Percentiles rank a stretch among this genome's conserved stretches.
These are phyloP conservation scores for Drosophila melanosoma DNA, from an alignment of 2,888 invertebrate species.

Conservation along the genomic window DNA sequence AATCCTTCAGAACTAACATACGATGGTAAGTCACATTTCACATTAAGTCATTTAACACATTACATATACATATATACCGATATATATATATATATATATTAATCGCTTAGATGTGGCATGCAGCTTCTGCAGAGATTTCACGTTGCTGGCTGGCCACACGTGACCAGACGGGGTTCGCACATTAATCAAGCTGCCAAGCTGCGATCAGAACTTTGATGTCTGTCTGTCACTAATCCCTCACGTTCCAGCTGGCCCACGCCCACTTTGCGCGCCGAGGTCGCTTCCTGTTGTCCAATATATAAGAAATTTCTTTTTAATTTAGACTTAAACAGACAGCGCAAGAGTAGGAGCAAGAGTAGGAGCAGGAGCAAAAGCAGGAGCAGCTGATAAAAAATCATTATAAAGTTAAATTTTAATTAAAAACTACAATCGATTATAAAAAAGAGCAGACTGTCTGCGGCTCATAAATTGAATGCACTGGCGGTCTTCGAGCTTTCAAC, in stretches of 20 bases:
- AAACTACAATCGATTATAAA: conserved; percentile 78
- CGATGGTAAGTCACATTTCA: conserved; percentile 85
- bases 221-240: conserved; percentile 56
- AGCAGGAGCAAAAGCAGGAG: conserved; percentile 24
- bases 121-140: conserved; percentile 8
- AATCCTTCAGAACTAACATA: conserved; percentile 85
- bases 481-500: conserved; percentile 72
- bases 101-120: not conserved
- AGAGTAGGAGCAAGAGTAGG: not conserved
- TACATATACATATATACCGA: conserved; percentile 8
- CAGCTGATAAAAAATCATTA: conserved; percentile 84
- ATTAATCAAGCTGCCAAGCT: conserved; percentile 61
- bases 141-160: not conserved
- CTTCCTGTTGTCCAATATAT: conserved; percentile 77
- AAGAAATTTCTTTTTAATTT: conserved; percentile 84
- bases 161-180: conserved; percentile 57
- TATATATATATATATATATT: not conserved
- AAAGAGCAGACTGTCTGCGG: conserved; percentile 72
- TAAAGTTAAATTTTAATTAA: conserved; percentile 84
- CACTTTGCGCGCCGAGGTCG: conserved; percentile 66
- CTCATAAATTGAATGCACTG: conserved; percentile 75
- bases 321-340: conserved; percentile 68
- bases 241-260: conserved; percentile 61
- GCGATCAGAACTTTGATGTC: conserved; percentile 43
- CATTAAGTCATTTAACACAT: conserved; percentile 80